A percentile compares a stretch with the other conserved stretches of the same genome.
Conservation (phyloP, 2,888 invertebrate genomes). For the Conus canariensis region DNA sequence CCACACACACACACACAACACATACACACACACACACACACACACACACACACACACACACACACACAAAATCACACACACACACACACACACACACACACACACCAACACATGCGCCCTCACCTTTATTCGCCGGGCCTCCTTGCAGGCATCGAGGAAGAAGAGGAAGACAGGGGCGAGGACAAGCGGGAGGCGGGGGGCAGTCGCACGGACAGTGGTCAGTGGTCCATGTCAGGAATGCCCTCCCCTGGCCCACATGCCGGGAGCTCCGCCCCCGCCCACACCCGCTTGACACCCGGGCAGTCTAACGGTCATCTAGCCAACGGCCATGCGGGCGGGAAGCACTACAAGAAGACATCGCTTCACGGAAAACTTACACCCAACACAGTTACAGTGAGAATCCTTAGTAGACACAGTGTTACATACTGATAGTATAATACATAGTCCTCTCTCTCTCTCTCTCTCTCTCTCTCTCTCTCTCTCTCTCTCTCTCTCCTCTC, state of each 20-base stretch:
- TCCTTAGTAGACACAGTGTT: too few relatives aligned
- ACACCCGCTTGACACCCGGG: background rate
- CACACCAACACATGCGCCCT: too few relatives aligned
- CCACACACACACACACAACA: too few relatives aligned
- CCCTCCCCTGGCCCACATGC: constrained; percentile 20
- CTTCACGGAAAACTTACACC: background rate
- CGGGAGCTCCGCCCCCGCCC: constrained; percentile 11
- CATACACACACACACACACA: too few relatives aligned
- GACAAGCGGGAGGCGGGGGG: background rate
- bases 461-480: too few relatives aligned
- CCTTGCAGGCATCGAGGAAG: background rate
- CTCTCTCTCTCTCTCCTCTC: too few relatives aligned
- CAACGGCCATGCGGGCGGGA: background rate
- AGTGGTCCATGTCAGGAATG: constrained; percentile 25
- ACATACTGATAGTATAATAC: too few relatives aligned
- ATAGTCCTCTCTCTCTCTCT: too few relatives aligned
- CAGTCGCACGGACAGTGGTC: constrained; percentile 32
- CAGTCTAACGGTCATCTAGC: background rate
- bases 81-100: too few relatives aligned
- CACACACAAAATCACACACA: too few relatives aligned
- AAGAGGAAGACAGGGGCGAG: background rate
- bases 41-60: too few relatives aligned
- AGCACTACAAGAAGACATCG: background rate
- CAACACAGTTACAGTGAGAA: background rate
- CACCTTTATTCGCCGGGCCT: background rate